phyloP scores from a whole-genome alignment of 2,888 invertebrate genomes.

The Gortyna flavago region DNA sequence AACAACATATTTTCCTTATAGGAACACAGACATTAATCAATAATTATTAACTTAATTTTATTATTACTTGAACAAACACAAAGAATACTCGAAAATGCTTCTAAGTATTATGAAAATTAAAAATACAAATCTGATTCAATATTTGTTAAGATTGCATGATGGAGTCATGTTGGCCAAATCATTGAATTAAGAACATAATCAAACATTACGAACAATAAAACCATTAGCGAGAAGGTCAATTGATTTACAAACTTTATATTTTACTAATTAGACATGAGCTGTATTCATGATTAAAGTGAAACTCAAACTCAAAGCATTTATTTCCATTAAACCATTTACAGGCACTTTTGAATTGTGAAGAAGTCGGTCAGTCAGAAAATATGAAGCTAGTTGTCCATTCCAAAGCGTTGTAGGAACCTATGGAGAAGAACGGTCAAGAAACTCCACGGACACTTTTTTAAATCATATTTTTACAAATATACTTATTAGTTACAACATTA shows the following conservation, averaged over 20 bases:
- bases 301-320: too few relatives aligned
- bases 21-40: slow-evolving; percentile 28
- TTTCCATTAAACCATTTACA: too few relatives aligned
- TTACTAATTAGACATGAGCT: slow-evolving; percentile 29
- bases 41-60: slow-evolving; percentile 46
- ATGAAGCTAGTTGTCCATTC: too few relatives aligned
- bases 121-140: slow-evolving; percentile 41
- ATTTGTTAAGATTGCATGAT: slow-evolving; percentile 49
- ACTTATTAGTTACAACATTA: too few relatives aligned
- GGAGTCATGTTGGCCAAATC: slow-evolving; percentile 17
- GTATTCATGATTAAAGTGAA: not conserved
- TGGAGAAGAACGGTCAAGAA: too few relatives aligned
- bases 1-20: slow-evolving; percentile 16
- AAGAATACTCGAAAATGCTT: slow-evolving; percentile 51
- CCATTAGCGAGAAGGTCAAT: slow-evolving; percentile 62
- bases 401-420: too few relatives aligned
- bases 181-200: slow-evolving; percentile 37
- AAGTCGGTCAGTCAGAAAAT: too few relatives aligned
- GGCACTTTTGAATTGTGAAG: too few relatives aligned
- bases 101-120: slow-evolving; percentile 50
- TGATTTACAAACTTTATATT: slow-evolving; percentile 55
- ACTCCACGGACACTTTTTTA: too few relatives aligned
- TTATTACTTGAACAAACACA: slow-evolving; percentile 39
- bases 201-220: slow-evolving; percentile 57
- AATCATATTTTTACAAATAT: too few relatives aligned